Conservation (phyloP, 1,140 invertebrate species). For the Colletes gigas region DNA sequence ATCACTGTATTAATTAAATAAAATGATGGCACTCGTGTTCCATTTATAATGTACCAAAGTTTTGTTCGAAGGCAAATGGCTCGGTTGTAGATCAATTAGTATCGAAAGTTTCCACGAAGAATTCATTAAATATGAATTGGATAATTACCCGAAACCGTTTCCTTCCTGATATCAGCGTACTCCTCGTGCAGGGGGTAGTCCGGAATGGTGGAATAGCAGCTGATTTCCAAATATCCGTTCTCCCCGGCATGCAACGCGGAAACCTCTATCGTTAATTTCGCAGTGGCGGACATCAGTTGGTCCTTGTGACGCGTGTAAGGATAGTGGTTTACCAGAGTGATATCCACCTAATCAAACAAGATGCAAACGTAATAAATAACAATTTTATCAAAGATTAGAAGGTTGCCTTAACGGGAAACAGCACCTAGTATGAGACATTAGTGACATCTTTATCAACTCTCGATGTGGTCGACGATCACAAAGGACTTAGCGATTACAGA, state of each 20-base stretch:
- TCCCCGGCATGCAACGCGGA: conserved; percentile 83
- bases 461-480: too few relatives aligned
- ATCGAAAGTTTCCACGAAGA: not conserved
- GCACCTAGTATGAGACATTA: too few relatives aligned
- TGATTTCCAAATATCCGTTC: conserved; percentile 86
- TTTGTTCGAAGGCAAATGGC: not conserved
- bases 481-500: too few relatives aligned
- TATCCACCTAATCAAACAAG: conserved; percentile 66
- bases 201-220: conserved; percentile 88
- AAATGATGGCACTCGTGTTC: too few relatives aligned
- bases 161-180: conserved; percentile 86
- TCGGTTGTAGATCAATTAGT: too few relatives aligned
- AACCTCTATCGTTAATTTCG: conserved; percentile 84
- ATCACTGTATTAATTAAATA: too few relatives aligned
- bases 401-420: too few relatives aligned
- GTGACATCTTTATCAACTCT: too few relatives aligned
- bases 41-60: too few relatives aligned
- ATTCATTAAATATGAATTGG: not conserved
- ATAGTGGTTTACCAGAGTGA: conserved; percentile 68
- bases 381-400: not conserved
- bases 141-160: conserved; percentile 84
- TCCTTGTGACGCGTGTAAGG: conserved; percentile 69
- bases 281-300: conserved; percentile 69
- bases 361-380: not conserved
- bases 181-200: conserved; percentile 84